Conservation (phyloP, 2,113 vertebrate genomes). For the Ctenomys sociabilis region DNA sequence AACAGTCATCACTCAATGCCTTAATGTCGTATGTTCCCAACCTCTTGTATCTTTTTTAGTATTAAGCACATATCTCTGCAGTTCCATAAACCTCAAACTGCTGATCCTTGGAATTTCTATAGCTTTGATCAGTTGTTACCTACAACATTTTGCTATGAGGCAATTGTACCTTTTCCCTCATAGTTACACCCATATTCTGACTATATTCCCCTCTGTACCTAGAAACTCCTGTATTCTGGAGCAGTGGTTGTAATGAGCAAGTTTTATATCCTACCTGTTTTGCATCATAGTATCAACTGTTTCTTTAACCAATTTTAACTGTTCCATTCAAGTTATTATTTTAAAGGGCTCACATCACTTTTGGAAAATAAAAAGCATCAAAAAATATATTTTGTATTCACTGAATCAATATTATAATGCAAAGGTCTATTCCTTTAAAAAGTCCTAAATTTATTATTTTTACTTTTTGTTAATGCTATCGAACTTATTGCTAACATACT, state of each 20-base stretch:
- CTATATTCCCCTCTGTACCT: neutral
- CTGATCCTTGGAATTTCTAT: neutral
- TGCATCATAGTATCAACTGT: neutral
- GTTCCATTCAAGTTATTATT: constrained; percentile 2
- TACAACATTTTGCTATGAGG: neutral
- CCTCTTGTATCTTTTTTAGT: neutral
- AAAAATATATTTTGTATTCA: neutral
- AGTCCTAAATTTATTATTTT: neutral
- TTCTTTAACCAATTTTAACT: constrained; percentile 44
- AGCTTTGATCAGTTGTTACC: neutral
- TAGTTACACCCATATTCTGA: neutral
- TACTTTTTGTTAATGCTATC: neutral
- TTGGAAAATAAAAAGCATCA: neutral
- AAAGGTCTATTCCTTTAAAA: constrained; percentile 1
- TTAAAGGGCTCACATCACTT: neutral
- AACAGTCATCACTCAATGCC: neutral
- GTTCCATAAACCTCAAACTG: neutral
- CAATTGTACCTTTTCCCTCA: neutral
- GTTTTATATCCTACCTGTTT: neutral
- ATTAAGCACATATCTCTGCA: neutral
- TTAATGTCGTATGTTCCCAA: neutral
- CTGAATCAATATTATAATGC: constrained; percentile 22
- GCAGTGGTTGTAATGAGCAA: neutral
- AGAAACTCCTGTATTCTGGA: neutral
- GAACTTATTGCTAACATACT: neutral